Evolutionary conservation across 2,888 invertebrate species (phyloP), one percentile per base, ranked within the genome.

Genomic region (Malthinus seriepunctatus): DNA sequence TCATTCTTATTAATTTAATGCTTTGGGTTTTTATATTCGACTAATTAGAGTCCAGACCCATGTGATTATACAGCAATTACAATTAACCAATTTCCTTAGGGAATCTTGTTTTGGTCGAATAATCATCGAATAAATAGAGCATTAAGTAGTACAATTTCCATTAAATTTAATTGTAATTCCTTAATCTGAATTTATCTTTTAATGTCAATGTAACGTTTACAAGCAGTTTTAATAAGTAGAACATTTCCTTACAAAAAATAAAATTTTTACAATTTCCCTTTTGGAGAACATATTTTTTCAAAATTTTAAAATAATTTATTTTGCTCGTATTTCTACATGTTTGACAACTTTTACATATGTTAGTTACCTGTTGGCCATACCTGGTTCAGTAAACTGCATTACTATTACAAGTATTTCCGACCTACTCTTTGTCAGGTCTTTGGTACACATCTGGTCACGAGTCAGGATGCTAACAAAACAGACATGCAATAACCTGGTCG

Each of bases 351-450:
- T 58, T 51, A 56, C 47, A 33, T 42, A 35, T 31, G 14, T 35
- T 23, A 15, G 32, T 23, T 23, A 34, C 37, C 48, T 35, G 34
- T 11, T 34, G 55, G 37, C 35, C 51, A 56, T 50, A 46, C 35
- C 23, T 46, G 56, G 56, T 56, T 44, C 56, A 38, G 46, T 56
- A 51, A 56, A 56, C 48, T 58, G 57, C 44, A 44, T 32, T 49
- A 32, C 42, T 58, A 58, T 52, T 44, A 34, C 48, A 58, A 44
- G 52, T 52, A 58, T 58, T 58, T 58, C 57, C 57, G 57, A 58
- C 52, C 57, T 52, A 58, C 57, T 52, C 52, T 48, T 11, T 49
- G 8, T 35, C 49, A 44, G 42, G 49, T 58, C 57, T 58, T 52
- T 52, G 49, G 42, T 52, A 32, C 44, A 35, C 34, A 42, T 52